Percentiles rank a stretch among this genome's conserved stretches.
phyloP scores from a whole-genome alignment of 2,113 vertebrate genomes.

The Seriola dumerili region DNA sequence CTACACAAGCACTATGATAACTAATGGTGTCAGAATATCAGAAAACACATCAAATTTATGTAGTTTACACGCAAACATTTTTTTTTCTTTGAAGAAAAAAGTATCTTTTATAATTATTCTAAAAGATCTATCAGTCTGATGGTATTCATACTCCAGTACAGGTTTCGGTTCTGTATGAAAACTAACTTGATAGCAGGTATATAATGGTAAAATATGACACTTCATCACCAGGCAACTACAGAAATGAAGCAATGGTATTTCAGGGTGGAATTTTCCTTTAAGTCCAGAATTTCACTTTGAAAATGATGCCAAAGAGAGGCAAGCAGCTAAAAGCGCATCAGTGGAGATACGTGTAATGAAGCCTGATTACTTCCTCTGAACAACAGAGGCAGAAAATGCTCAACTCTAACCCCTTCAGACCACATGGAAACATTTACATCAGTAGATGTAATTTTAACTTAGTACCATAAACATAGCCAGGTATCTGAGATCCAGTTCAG shows the following conservation, averaged over 20 bases:
- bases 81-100: no score
- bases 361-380: constrained; percentile 28
- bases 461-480: constrained; percentile 16
- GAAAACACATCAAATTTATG: not conserved
- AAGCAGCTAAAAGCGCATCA: constrained; percentile 14
- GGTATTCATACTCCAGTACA: not conserved
- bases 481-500: constrained; percentile 12
- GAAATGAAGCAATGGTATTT: not conserved
- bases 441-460: constrained; percentile 35
- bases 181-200: not conserved
- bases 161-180: not conserved
- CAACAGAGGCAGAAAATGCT: constrained; percentile 7
- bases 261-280: not conserved
- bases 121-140: not conserved
- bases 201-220: not conserved
- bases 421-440: constrained; percentile 25
- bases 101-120: not conserved
- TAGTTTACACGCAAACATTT: no score
- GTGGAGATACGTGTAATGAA: constrained; percentile 9
- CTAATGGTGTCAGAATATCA: no score
- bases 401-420: constrained; percentile 26
- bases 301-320: not conserved
- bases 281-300: not conserved
- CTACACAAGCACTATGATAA: no score
- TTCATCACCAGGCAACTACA: not conserved